These are phyloP conservation scores for Noctua janthe DNA, from an alignment of 2,888 invertebrate species.

Conservation along the genomic window DNA sequence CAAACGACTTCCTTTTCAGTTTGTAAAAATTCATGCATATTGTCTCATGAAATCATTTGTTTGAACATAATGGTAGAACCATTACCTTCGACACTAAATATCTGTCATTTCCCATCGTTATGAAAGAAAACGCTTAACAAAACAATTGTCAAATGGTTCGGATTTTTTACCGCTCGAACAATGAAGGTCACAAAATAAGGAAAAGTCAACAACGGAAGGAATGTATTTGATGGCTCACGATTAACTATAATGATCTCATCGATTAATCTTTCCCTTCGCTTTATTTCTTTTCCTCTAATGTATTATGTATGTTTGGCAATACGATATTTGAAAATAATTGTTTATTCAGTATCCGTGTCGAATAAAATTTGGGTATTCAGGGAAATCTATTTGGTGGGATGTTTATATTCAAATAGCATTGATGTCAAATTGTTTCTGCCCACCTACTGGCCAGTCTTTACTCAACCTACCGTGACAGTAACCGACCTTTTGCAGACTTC, in stretches of 20 bases:
- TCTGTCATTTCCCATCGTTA: constrained; percentile 24
- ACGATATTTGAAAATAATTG: constrained; percentile 57
- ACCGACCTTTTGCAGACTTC: neutral
- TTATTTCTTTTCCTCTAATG: constrained; percentile 56
- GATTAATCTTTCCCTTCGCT: constrained; percentile 64
- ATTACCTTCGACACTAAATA: constrained; percentile 31
- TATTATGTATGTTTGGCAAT: constrained; percentile 59
- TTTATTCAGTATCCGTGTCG: constrained; percentile 35
- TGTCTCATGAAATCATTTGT: constrained; percentile 25
- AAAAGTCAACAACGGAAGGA: constrained; percentile 59
- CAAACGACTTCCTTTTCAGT: neutral
- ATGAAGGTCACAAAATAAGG: constrained; percentile 60
- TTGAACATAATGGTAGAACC: constrained; percentile 8
- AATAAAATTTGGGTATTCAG: constrained; percentile 7
- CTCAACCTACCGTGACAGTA: neutral
- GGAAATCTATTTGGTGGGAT: constrained; percentile 2
- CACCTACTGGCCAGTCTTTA: neutral
- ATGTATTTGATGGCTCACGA: constrained; percentile 67
- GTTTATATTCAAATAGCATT: constrained; percentile 1
- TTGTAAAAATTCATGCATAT: constrained; percentile 11
- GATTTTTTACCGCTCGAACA: constrained; percentile 55
- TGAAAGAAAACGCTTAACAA: constrained; percentile 35
- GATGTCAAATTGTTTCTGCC: neutral
- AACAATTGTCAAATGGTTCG: constrained; percentile 55
- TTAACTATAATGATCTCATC: constrained; percentile 68